Evolutionary conservation across 2,113 vertebrate species (phyloP).

Genomic region (Piprites chloris): DNA sequence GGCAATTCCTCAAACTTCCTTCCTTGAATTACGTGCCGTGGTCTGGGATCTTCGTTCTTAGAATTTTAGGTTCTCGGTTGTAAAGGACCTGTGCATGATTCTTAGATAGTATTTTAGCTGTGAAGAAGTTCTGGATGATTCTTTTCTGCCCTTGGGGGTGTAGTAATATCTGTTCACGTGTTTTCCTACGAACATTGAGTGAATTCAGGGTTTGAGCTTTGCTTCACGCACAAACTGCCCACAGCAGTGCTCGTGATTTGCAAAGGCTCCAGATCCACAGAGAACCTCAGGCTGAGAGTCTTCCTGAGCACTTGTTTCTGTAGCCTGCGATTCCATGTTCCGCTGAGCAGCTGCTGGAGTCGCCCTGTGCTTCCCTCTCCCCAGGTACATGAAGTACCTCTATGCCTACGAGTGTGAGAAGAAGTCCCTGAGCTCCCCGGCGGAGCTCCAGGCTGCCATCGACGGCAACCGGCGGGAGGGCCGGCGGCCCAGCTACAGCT

Average conservation of each 20-base stretch:
- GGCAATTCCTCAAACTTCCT: not conserved
- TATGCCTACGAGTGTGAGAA: slow-evolving; percentile 97
- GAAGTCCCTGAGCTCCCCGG: slow-evolving; percentile 92
- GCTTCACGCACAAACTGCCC: not conserved
- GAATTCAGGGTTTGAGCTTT: no score
- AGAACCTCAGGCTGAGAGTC: not conserved
- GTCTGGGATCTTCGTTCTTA: not conserved
- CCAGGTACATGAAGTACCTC: slow-evolving; percentile 93
- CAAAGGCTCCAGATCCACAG: not conserved
- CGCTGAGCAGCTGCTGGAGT: not conserved
- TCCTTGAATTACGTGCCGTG: no score
- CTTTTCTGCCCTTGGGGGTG: no score
- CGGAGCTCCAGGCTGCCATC: slow-evolving; percentile 93
- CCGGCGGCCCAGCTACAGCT: slow-evolving; percentile 92
- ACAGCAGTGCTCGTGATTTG: rapidly evolving
- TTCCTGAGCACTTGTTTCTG: not conserved
- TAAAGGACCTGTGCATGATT: not conserved
- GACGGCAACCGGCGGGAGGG: slow-evolving; percentile 95
- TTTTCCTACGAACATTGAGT: rapidly evolving
- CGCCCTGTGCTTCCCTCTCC: not conserved
- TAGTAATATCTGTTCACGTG: rapidly evolving
- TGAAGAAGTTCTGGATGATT: not conserved
- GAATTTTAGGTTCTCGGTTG: rapidly evolving
- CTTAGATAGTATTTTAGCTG: not conserved
- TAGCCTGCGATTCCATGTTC: not conserved